Percentiles rank a stretch among this genome's conserved stretches.
phyloP scores from a whole-genome alignment of 2,797 vertebrate species.

The Taeniopygia guttata region DNA sequence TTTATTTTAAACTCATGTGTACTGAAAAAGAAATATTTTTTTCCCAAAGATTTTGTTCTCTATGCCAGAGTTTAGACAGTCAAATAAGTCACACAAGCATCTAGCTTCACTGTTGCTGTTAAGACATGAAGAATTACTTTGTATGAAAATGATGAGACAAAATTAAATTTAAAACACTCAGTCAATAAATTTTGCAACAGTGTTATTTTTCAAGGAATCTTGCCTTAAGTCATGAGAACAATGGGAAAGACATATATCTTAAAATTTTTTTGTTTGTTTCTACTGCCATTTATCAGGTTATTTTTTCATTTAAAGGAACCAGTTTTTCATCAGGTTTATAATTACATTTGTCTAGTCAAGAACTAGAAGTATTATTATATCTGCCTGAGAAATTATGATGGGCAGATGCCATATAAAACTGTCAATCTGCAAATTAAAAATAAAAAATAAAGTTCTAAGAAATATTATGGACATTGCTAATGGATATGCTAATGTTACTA shows the following conservation, averaged over 20 bases:
- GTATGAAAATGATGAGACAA: not conserved
- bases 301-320: not conserved
- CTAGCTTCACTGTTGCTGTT: not conserved
- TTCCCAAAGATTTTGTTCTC: not conserved
- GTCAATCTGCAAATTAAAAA: not conserved
- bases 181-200: not conserved
- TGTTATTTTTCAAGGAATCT: not conserved
- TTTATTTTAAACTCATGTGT: not conserved
- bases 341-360: not conserved
- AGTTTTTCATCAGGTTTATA: not conserved
- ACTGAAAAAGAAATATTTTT: not conserved
- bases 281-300: not conserved
- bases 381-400: not conserved
- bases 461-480: not conserved
- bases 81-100: not conserved
- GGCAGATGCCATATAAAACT: not conserved
- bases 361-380: not conserved
- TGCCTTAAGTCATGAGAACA: not conserved
- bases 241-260: not conserved
- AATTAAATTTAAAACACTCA: constrained; percentile 12
- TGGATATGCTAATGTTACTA: not conserved
- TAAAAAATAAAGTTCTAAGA: not conserved
- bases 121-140: not conserved
- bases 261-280: not conserved
- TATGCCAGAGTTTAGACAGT: not conserved